Base-by-base conservation (phyloP, 2,113 vertebrate genomes). In the Corythaixoides concolor region DNA sequence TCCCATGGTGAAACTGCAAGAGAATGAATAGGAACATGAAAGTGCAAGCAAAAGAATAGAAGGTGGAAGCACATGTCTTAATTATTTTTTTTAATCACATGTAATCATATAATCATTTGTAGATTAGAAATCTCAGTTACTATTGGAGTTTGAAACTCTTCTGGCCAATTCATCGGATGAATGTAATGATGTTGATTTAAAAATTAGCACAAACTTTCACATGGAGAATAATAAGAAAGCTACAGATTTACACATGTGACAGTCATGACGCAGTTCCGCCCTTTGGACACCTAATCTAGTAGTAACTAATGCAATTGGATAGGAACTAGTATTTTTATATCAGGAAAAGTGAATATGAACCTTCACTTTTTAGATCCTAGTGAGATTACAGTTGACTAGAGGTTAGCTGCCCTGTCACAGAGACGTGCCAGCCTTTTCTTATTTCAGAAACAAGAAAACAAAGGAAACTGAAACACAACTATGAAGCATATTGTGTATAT, bases 1-100 rank as follows among this genome's bases (percentile, higher is more conserved):
- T 62, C 16, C 27, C 49, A 3, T 28, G 35, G 27, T 41, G 41
- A 39, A 86, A 28, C 14, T 30, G 39, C 3, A 16, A 49, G 50
- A 32, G 30, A 23, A 16, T 2, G 18, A 9, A 62, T 10, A 50
- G 28, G 21, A 41, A 22, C 5, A 6, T 0, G 4, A 20, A 14
- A 69, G 7, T 35, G 30, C 18, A 56, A 74, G 13, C 22, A 49
- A 11, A 43, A 18, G 23, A 68, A 37, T 11, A 62, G 9, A 74
- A 69, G 9, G 9, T 26, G 17, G 33, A 69, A 60, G 14, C 2
- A 8, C 13, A 10, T 2, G 14, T 8, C 8, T 50, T 5, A 7
- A 4, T 43, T 33, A 32, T n/a, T 30, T 14, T 1, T 49, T 37
- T 4, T 11, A 47, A 30, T 6, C 5, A 15, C 9, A 20, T 15